Base-by-base conservation (phyloP, 2,113 vertebrate genomes). In the Megatriorchis doriae region DNA sequence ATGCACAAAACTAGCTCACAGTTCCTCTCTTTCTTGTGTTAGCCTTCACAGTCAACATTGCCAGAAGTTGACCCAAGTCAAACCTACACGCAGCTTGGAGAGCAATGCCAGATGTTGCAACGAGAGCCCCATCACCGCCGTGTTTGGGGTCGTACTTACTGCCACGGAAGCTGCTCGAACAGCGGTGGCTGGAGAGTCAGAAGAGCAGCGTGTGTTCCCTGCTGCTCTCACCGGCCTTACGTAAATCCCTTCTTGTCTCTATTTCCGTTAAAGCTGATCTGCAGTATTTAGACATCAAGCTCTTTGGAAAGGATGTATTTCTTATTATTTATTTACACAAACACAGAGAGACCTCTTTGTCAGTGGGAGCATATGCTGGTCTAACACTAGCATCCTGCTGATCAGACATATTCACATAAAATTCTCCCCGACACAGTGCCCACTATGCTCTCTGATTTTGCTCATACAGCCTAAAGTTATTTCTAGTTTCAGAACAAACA, bases 291-390 rank as follows among this genome's bases (percentile, higher is more conserved):
- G 59, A 32, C 56, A 56, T 25, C 29, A 75, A 70, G n/a, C 16
- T 66, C 43, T 83, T 86, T 78, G 55, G 38, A 81, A 53, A 59
- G 31, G 31, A 58, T 1, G 2, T 26, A 48, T 92, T 88, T 61
- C 62, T 92, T n/a, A 61, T 86, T 56, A 88, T 82, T 88, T 96
- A 93, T 94, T 96, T 90, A 73, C 36, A 58, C 36, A 73, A 65
- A 68, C 29, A 52, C 32, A 55, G 12, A 59, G 58, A 53, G 53
- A 66, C 43, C 42, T 31, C 0, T 0, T 29, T 90, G 66, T 62
- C 50, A 63, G 42, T 27, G 40, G 68, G 65, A 93, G 19, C 25
- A 23, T 40, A 43, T 21, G 40, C 36, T 86, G 67, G 71, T 88
- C 58, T 56, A 74, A 86, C 45, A 43, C 58, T 36, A 65, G 16